Evolutionary conservation across 1,140 invertebrate species (phyloP), one percentile per base, ranked within the genome.

Genomic region (Phocides pigmalion): DNA sequence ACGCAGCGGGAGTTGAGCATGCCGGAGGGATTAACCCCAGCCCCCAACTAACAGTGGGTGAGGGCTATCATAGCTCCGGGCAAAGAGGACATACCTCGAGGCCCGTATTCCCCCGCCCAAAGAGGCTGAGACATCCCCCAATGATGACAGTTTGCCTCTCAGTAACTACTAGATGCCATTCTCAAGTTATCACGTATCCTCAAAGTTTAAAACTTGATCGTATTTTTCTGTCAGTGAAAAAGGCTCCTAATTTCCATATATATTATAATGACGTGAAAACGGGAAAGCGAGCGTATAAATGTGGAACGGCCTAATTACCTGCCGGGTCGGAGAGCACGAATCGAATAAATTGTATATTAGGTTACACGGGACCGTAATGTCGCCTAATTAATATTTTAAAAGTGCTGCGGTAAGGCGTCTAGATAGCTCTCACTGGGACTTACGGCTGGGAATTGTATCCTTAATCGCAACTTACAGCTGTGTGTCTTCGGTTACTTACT

Each of bases 301-400:
- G 56, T 61, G 56, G 56, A 32, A 32, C 5, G 44, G 42, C 56
- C 49, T 61, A 61, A 61, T 47, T 47, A 58, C 51, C 32, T 8
- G 17, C 28, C 16, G 44, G 28, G 19, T 49, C 42, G 63, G 42
- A 50, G 63, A 54, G 51, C 46, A 20, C 46, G 32, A 65, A 65
- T 65, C 51, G 39, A 58, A 58, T 65, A 65, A 65, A 65, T 65
- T 64, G 62, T 64, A 56, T 54, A 64, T 64, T 64, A 64, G 44
- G 41, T 47, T 50, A 64, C 50, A 54, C 17, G 17, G n/a, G 41
- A 54, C 32, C 62, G 32, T 49, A 47, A 54, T 64, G 42, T 53
- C 42, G 51, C 32, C 53, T 56, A 47, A 51, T 64, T 64, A 65
- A 58, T 49, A 65, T 50, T 65, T 65, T 58, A 37, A 56, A 64